Evolutionary conservation across 2,113 vertebrate species (phyloP).

Genomic region (Oncorhynchus nerka): DNA sequence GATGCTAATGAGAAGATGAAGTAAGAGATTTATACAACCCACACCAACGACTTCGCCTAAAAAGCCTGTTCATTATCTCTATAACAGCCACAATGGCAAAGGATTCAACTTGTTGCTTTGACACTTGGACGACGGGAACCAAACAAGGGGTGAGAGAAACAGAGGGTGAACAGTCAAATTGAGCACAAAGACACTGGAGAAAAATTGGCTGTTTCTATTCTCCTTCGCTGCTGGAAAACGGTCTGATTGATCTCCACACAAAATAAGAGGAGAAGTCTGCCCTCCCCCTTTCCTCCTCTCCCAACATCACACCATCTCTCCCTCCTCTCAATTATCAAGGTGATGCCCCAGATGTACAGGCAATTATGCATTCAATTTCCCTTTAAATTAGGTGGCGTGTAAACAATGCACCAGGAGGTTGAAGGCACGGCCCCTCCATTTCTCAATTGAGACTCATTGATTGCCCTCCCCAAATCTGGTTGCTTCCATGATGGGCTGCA

Average conservation of each 20-base stretch:
- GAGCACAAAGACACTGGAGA: neutral
- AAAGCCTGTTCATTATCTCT: slow-evolving; percentile 64
- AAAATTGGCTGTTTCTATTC: neutral
- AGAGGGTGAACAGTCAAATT: neutral
- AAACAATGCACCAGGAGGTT: slow-evolving; percentile 26
- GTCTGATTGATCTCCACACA: neutral
- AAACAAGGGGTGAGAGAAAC: slow-evolving; percentile 18
- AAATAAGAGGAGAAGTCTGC: neutral
- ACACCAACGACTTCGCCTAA: slow-evolving; percentile 66
- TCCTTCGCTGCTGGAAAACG: neutral
- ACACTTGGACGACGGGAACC: slow-evolving; percentile 36
- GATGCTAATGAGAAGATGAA: slow-evolving; percentile 68
- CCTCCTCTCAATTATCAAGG: slow-evolving; percentile 32
- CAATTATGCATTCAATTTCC: slow-evolving; percentile 41
- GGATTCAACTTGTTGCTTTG: slow-evolving; percentile 42
- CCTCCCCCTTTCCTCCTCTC: neutral
- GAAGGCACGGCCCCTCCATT: slow-evolving; percentile 15
- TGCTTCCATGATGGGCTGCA: neutral
- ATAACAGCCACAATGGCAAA: slow-evolving; percentile 40
- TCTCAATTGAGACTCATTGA: slow-evolving; percentile 16
- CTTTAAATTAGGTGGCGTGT: slow-evolving; percentile 38
- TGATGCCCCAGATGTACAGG: slow-evolving; percentile 17
- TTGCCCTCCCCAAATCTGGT: neutral
- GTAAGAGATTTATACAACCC: slow-evolving; percentile 61
- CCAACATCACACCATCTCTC: slow-evolving; percentile 6